Conservation (phyloP, 2,797 vertebrate species). For the Nannoperca obscura region DNA sequence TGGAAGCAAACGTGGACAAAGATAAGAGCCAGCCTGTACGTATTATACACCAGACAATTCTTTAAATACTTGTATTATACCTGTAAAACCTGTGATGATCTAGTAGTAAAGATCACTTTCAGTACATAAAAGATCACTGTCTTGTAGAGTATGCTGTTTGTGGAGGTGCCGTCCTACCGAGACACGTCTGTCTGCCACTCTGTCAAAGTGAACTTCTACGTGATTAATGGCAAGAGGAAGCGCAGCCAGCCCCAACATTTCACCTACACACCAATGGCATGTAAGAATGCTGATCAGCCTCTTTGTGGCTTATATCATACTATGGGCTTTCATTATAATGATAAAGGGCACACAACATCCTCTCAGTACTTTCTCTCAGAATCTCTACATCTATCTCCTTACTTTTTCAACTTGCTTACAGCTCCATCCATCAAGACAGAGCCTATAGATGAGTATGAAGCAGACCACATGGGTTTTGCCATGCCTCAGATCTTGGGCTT, state of each 20-base stretch:
- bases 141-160: slow-evolving; percentile 95
- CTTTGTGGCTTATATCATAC: not conserved
- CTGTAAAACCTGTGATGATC: not conserved
- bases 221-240: slow-evolving; percentile 98
- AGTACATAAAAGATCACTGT: not conserved
- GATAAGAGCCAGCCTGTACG: slow-evolving; percentile 98
- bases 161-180: slow-evolving; percentile 94
- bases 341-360: not conserved
- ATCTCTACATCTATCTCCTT: not conserved
- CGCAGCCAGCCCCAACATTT: slow-evolving; percentile 97
- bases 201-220: slow-evolving; percentile 96
- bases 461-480: slow-evolving; percentile 89
- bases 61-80: rapidly evolving
- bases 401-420: slow-evolving; percentile 63
- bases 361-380: not conserved
- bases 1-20: slow-evolving; percentile 98
- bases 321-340: not conserved
- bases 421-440: slow-evolving; percentile 98
- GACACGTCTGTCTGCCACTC: slow-evolving; percentile 89
- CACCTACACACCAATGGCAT: slow-evolving; percentile 90
- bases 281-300: slow-evolving; percentile 65
- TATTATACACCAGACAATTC: slow-evolving; percentile 28
- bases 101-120: rapidly evolving
- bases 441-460: slow-evolving; percentile 94
- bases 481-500: slow-evolving; percentile 90